Conservation (phyloP, 2,888 invertebrate genomes). For the Apocheima hispidaria region DNA sequence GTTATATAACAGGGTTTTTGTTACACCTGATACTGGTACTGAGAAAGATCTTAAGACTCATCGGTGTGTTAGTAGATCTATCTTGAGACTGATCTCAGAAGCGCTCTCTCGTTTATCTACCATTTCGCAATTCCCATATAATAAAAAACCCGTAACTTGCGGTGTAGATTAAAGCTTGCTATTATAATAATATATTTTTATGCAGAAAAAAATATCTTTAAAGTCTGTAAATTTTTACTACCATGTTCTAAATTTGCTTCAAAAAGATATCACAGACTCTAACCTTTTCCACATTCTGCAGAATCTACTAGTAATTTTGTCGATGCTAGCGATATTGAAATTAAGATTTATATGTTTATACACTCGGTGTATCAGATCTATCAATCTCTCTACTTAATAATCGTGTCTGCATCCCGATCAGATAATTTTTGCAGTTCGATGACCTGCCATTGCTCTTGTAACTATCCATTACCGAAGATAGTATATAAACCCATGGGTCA, state of each 20-base stretch:
- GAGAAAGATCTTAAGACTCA: too few species aligned
- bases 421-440: constrained; percentile 36
- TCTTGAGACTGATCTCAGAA: not conserved
- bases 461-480: constrained; percentile 35
- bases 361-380: constrained; percentile 30
- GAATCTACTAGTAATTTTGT: not conserved
- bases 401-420: constrained; percentile 38
- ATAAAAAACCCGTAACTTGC: too few species aligned
- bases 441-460: constrained; percentile 41
- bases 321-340: not conserved
- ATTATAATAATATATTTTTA: too few species aligned
- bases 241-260: not conserved
- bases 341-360: constrained; percentile 6
- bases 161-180: not conserved
- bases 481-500: constrained; percentile 46
- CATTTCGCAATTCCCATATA: too few species aligned
- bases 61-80: too few species aligned
- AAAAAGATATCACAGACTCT: not conserved
- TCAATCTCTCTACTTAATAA: constrained; percentile 37
- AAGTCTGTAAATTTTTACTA: not conserved
- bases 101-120: too few species aligned
- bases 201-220: too few species aligned
- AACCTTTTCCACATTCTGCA: not conserved
- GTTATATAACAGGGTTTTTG: too few species aligned
- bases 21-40: too few species aligned